These are phyloP conservation scores for Epirrita christyi DNA, from an alignment of 2,888 invertebrate genomes.

Conservation along the genomic window DNA sequence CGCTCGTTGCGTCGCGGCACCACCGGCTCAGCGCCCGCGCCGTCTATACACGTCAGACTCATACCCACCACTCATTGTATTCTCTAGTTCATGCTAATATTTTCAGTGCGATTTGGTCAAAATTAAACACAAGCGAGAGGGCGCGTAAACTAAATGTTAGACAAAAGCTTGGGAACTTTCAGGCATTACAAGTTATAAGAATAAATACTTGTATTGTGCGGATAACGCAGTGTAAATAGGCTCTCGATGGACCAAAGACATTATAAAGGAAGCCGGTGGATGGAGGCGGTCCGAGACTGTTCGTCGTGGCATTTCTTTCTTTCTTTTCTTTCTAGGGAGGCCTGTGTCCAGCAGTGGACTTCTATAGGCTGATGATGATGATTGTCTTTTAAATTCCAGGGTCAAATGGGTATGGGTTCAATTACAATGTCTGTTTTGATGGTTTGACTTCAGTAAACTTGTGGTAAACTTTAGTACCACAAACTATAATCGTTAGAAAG, in stretches of 20 bases:
- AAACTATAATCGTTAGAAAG: neutral
- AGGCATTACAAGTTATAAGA: neutral
- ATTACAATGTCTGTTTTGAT: neutral
- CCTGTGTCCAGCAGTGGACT: too few species aligned
- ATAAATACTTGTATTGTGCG: too few species aligned
- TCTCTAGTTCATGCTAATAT: neutral
- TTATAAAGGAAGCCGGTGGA: too few species aligned
- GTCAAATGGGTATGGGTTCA: neutral
- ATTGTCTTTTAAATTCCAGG: neutral
- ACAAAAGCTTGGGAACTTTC: neutral
- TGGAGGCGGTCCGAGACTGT: too few species aligned
- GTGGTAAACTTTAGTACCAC: neutral
- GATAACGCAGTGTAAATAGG: too few species aligned
- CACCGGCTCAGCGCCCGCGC: constrained; percentile 58
- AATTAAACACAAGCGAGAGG: neutral
- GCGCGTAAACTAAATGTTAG: neutral
- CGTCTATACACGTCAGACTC: constrained; percentile 51
- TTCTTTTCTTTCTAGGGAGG: too few species aligned
- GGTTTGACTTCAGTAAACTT: neutral
- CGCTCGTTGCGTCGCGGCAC: constrained; percentile 84
- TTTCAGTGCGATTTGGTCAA: neutral
- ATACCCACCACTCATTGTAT: constrained; percentile 33
- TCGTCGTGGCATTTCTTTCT: too few species aligned
- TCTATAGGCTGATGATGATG: neutral
- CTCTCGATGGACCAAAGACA: too few species aligned